Base-by-base conservation (phyloP, 2,797 vertebrate species). In the Ctenopoma multispine region DNA sequence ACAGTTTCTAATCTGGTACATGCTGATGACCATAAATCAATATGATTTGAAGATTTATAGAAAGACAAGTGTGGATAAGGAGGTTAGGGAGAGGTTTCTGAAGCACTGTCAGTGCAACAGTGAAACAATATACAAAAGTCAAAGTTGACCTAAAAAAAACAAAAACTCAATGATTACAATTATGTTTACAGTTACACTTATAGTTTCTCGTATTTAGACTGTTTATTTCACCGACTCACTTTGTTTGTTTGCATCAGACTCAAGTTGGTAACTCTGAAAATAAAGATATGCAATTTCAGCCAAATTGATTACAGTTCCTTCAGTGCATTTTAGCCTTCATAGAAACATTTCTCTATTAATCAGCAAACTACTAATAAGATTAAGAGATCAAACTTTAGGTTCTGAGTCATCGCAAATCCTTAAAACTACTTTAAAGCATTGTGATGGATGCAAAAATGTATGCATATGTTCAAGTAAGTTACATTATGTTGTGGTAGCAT, bases 281-380 rank as follows among this genome's bases (percentile, higher is more conserved):
- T n/a, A 43, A 21, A 56, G 24, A 56, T n/a, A 17, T 40, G 3
- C 5, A 0, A 12, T 59, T 56, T 51, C 13, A 60, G 2, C 2
- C 1, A 46, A 27, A 24, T 4, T 9, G 23, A 54, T 54, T 23
- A 36, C 51, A 47, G 58, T n/a, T 7, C 17, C 20, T 56, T 44
- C 23, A 65, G 4, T 20, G n/a, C 17, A 8, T 63, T 31, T 31
- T 59, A 43, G 71, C 62, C 58, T 20, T 49, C 3, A 29, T 4
- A 63, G 14, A 57, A 67, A 41, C 63, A 41, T 55, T 71, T 54
- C 31, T 67, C 23, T 55, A 38, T 54, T 17, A 62, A 50, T 68
- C 51, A 43, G 48, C 21, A 4, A 4, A 0, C 4, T 31, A 60
- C 40, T 49, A 40, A 23, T 67, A 43, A 60, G 18, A 2, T 46